Evolutionary conservation across 2,797 vertebrate genomes (phyloP), one percentile per base, ranked within the genome.

Genomic region (Ctenosaura bakeri): DNA sequence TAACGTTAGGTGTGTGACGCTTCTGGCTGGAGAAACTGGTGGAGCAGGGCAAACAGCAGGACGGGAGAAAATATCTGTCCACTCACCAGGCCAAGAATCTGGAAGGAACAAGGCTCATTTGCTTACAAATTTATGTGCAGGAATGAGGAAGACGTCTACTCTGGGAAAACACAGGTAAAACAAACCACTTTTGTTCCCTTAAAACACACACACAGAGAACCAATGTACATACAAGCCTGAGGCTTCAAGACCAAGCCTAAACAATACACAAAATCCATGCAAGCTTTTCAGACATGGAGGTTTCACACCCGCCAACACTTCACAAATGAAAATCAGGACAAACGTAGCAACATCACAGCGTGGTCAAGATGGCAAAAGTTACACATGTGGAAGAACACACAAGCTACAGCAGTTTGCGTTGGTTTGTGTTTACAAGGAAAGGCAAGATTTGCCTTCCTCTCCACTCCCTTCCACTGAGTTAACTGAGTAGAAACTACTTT

Each of bases 201-300:
- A 26, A 54, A 35, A 16, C 7, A 52, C 52, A 52, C 52, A 52
- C 52, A 52, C 6, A 52, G 7, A 52, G 52, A 8, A 52, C 52
- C n/a, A 1, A 8, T 0, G 50, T 71, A 13, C 5, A 86, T 89
- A 87, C 0, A 0, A 64, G 71, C 26, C 59, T 18, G 90, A 92
- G 88, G 29, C 24, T 73, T 1, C 12, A 35, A 56, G 69, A 83
- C 89, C 38, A 83, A 42, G 82, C 0, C 0, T 88, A 22, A 90
- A 82, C 38, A 88, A 54, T 1, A 38, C 8, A 7, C 71, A 90
- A 82, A 29, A 87, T 22, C n/a, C 78, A 83, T 85, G 80, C 22
- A 73, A 56, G 24, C 24, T 62, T 42, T 91, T 95, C 83, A 88
- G 26, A 88, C 78, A 82, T n/a, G 42, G 0, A 4, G 82, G 88